Evolutionary conservation across 1,140 invertebrate species (phyloP).

Genomic region (Ephestia elutella): DNA sequence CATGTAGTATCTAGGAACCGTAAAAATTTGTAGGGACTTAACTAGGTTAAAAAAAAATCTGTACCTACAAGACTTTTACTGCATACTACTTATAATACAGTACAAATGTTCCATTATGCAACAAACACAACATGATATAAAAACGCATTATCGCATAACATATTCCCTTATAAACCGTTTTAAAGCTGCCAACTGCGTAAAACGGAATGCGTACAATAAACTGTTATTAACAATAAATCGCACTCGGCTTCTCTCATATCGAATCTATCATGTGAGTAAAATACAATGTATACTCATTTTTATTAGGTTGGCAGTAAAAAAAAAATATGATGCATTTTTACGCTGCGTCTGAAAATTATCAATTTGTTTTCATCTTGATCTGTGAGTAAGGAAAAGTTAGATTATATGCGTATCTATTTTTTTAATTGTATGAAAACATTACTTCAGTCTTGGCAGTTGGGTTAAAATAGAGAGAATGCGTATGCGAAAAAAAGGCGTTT

Average conservation of each 20-base stretch:
- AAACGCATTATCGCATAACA: neutral
- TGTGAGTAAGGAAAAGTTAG: no score
- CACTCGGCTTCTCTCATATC: neutral
- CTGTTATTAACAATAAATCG: conserved; percentile 5
- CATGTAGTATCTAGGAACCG: no score
- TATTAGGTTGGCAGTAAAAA: conserved; percentile 2
- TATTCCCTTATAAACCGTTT: conserved; percentile 1
- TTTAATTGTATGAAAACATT: no score
- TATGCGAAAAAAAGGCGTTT: no score
- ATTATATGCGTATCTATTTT: no score
- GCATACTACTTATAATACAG: no score
- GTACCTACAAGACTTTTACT: neutral
- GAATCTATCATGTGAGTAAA: neutral
- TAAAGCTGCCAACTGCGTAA: conserved; percentile 1
- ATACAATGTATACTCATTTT: neutral
- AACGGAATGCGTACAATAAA: neutral
- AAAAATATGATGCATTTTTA: neutral
- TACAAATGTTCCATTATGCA: neutral
- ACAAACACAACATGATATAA: neutral
- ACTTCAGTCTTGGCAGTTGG: no score
- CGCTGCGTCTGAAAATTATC: neutral
- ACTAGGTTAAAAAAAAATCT: neutral
- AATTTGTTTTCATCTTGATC: no score
- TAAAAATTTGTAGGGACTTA: no score
- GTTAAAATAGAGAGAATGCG: no score